Evolutionary conservation across 1,140 invertebrate species (phyloP).

Genomic region (Paracyclopina nana): DNA sequence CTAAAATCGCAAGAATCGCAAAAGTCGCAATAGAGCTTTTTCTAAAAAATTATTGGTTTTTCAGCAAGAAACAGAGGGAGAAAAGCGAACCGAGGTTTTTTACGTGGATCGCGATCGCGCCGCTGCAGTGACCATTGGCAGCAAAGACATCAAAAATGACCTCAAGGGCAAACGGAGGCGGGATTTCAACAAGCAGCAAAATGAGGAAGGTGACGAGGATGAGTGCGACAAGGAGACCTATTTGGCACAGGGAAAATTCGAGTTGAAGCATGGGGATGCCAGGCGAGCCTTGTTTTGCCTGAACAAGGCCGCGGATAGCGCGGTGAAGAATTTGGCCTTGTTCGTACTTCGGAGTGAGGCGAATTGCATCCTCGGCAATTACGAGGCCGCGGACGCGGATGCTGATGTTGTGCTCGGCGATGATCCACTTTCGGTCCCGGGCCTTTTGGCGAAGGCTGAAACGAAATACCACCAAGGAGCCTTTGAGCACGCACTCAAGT

Average conservation of each 20-base stretch:
- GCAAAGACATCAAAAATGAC: constrained; percentile 5
- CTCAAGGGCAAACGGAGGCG: not conserved
- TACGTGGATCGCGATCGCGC: constrained; percentile 10
- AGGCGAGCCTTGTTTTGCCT: not conserved
- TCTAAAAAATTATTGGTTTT: no score
- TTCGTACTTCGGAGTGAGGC: not conserved
- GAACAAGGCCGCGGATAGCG: not conserved
- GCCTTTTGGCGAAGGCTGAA: not conserved
- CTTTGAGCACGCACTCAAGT: not conserved
- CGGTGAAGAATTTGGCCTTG: not conserved
- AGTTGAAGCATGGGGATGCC: not conserved
- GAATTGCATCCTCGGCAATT: not conserved
- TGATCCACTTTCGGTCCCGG: not conserved
- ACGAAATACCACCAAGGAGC: not conserved
- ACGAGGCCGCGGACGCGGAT: not conserved
- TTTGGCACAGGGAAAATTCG: not conserved
- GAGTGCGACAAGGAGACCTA: not conserved
- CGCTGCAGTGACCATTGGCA: not conserved
- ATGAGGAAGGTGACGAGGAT: not conserved
- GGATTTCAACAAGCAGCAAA: not conserved
- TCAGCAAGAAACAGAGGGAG: not conserved
- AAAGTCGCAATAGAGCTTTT: no score
- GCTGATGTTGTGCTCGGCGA: not conserved
- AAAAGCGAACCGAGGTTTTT: not conserved
- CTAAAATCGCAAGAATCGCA: no score